Conservation (phyloP, 2,888 invertebrate species). For the Nipponacmea schrenckii region DNA sequence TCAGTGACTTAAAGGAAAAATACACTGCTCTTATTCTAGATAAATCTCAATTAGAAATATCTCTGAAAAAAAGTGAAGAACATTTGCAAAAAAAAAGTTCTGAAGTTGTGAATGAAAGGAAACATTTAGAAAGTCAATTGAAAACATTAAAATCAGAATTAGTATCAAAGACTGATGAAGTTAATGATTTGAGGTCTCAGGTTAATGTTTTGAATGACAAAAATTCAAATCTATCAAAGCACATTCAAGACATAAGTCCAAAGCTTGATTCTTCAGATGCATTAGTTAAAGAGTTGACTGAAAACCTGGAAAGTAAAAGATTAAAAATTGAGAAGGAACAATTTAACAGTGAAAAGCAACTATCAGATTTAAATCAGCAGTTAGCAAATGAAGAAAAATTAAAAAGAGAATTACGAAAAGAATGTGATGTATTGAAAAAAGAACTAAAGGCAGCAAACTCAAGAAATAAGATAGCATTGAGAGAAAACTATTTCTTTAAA, state of each 20-base stretch:
- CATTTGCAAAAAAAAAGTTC: neutral
- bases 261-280: neutral
- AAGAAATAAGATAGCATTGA: no score
- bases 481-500: no score
- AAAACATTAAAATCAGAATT: conserved; percentile 10
- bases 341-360: conserved; percentile 12
- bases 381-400: conserved; percentile 20
- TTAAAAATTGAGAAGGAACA: conserved; percentile 27
- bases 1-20: neutral
- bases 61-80: neutral
- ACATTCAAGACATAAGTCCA: neutral
- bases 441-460: no score
- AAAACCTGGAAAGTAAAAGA: conserved; percentile 25
- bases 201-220: neutral
- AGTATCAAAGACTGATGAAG: conserved; percentile 9
- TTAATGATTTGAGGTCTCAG: conserved; percentile 9
- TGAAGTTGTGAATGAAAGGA: neutral
- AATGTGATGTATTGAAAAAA: conserved; percentile 18
- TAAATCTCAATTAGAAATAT: neutral
- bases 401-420: conserved; percentile 4
- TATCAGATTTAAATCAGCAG: conserved; percentile 23
- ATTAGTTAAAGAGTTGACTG: conserved; percentile 27
- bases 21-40: neutral
- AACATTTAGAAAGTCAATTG: conserved; percentile 15
- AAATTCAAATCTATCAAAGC: neutral